phyloP scores from a whole-genome alignment of 2,113 vertebrate species.

The Lepus timidus region DNA sequence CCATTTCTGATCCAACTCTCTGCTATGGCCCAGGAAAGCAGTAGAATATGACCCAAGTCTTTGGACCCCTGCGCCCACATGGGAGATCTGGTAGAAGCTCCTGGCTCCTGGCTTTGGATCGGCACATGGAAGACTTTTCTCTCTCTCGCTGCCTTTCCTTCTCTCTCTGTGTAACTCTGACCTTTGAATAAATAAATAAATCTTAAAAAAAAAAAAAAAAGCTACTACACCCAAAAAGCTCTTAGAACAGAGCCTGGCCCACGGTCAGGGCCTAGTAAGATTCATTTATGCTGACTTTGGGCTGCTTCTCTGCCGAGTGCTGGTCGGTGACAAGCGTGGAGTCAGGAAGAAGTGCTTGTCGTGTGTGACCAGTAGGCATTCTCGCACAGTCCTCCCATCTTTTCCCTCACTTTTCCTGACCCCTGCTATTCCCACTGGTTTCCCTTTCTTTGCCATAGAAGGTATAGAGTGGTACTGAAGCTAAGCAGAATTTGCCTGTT shows the following conservation, averaged over 20 bases:
- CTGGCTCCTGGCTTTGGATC: too few species aligned
- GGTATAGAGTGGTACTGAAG: neutral
- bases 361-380: neutral
- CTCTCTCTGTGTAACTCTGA: too few species aligned
- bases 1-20: too few species aligned
- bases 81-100: too few species aligned
- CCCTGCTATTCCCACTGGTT: neutral
- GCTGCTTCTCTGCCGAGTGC: neutral
- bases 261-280: fast-evolving
- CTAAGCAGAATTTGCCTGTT: neutral
- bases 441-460: neutral
- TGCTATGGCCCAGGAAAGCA: too few species aligned
- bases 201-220: too few species aligned
- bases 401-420: neutral
- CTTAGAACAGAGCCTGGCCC: neutral
- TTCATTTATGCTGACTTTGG: neutral
- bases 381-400: neutral
- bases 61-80: too few species aligned
- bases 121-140: too few species aligned
- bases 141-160: too few species aligned
- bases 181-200: too few species aligned
- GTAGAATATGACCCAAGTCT: too few species aligned
- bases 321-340: fast-evolving
- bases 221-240: neutral
- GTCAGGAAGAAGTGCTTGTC: neutral